These are phyloP conservation scores for Neoniphon sammara DNA, from an alignment of 2,797 vertebrate species.

Conservation along the genomic window DNA sequence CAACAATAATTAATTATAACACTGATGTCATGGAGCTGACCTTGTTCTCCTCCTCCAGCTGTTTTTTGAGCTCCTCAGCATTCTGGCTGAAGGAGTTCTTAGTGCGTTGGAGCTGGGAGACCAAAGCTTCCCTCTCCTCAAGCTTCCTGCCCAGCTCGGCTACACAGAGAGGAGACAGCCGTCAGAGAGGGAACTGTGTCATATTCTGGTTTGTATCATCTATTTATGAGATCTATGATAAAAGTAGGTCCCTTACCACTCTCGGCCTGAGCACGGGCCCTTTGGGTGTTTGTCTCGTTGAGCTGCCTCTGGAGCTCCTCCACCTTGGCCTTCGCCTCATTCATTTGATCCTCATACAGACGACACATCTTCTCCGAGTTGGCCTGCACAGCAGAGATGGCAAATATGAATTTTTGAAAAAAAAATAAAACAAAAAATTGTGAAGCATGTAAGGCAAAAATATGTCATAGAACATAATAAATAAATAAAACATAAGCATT, in stretches of 20 bases:
- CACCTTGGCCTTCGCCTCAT: slow-evolving; percentile 88
- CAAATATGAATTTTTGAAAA: not conserved
- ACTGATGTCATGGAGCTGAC: slow-evolving; percentile 67
- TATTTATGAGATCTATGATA: not conserved
- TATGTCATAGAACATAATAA: no score
- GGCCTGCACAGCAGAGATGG: slow-evolving; percentile 76
- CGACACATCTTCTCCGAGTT: slow-evolving; percentile 90
- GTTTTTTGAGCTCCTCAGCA: slow-evolving; percentile 91
- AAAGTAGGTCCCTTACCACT: slow-evolving; percentile 78
- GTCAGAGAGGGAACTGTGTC: not conserved
- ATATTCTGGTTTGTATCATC: not conserved
- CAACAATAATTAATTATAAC: not conserved
- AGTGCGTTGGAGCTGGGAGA: slow-evolving; percentile 90
- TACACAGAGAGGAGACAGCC: slow-evolving; percentile 50
- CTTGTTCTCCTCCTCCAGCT: slow-evolving; percentile 95
- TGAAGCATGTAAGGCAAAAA: not conserved
- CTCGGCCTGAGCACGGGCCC: slow-evolving; percentile 88
- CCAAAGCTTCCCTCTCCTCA: slow-evolving; percentile 89
- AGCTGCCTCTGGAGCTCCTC: slow-evolving; percentile 93
- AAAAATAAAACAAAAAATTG: not conserved
- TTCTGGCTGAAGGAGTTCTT: slow-evolving; percentile 89
- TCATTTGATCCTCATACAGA: slow-evolving; percentile 92
- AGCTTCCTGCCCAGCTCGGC: slow-evolving; percentile 89
- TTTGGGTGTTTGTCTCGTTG: slow-evolving; percentile 83
- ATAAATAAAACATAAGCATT: no score